Conservation (phyloP, 2,888 invertebrate species). For the Hoplodrina blanda region DNA sequence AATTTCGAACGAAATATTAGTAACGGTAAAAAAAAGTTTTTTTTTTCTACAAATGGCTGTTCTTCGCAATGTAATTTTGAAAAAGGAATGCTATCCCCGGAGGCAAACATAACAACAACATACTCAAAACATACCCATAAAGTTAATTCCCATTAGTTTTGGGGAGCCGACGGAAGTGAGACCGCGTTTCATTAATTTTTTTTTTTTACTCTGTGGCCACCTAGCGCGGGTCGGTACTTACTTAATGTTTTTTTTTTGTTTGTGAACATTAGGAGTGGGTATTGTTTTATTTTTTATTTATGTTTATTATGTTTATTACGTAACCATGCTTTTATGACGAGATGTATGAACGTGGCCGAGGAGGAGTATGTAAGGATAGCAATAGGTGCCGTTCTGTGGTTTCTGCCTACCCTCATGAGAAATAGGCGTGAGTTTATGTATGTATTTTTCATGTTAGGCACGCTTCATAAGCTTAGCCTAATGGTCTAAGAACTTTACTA, state of each 20-base stretch:
- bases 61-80: neutral
- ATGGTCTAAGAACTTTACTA: constrained; percentile 28
- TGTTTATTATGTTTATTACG: constrained; percentile 1
- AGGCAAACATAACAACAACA: constrained; percentile 6
- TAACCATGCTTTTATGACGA: no score
- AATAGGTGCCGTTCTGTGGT: no score
- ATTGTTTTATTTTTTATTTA: constrained; percentile 43
- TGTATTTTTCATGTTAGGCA: constrained; percentile 1
- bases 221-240: constrained; percentile 52
- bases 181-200: constrained; percentile 63
- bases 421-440: no score
- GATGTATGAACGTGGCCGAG: no score
- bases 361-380: no score
- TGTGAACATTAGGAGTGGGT: constrained; percentile 23
- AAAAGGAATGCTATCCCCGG: neutral
- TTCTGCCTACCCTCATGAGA: no score
- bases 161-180: constrained; percentile 55
- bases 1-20: no score
- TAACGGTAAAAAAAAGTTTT: no score
- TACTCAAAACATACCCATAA: constrained; percentile 9
- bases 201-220: constrained; percentile 71
- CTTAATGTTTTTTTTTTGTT: constrained; percentile 54
- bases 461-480: constrained; percentile 22
- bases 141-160: constrained; percentile 55
- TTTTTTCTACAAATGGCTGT: no score